A percentile compares a stretch with the other conserved stretches of the same genome.
These are phyloP conservation scores for Aphelinus atriplicis DNA, from an alignment of 1,140 invertebrate genomes.

Conservation along the genomic window DNA sequence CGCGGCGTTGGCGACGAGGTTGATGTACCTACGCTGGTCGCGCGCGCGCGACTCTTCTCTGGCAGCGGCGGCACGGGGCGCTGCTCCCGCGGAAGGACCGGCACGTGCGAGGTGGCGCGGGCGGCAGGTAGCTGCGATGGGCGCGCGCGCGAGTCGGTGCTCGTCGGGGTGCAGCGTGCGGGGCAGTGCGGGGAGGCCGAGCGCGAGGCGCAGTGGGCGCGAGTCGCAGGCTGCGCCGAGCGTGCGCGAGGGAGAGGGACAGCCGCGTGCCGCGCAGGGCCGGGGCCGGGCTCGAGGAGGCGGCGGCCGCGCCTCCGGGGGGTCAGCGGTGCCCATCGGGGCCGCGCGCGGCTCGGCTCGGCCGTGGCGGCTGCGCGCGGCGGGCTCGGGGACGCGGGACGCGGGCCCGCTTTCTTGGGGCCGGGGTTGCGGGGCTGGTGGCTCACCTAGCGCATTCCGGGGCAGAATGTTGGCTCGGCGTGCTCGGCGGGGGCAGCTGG, in stretches of 20 bases:
- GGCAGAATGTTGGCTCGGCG: constrained; percentile 52
- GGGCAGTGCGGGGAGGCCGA: not conserved
- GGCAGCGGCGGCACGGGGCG: not conserved
- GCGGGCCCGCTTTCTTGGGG: constrained; percentile 12
- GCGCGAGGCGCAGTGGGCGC: not conserved
- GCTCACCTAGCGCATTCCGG: constrained; percentile 62
- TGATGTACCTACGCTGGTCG: not conserved
- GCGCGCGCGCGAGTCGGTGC: not conserved
- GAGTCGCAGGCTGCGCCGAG: not conserved
- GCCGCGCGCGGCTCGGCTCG: too few relatives aligned
- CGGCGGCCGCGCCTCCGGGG: not conserved
- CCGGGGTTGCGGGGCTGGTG: not conserved
- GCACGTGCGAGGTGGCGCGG: too few relatives aligned
- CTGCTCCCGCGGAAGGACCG: too few relatives aligned
- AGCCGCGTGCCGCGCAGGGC: not conserved
- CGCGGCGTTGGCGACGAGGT: not conserved
- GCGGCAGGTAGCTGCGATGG: not conserved
- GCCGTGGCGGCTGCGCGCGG: too few relatives aligned
- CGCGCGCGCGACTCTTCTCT: not conserved
- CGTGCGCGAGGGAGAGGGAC: not conserved
- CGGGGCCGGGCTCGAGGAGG: constrained; percentile 1
- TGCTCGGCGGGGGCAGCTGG: constrained; percentile 36
- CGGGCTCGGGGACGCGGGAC: too few relatives aligned
- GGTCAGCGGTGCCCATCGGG: not conserved
- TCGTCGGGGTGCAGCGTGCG: not conserved